These are phyloP conservation scores for Myotis myotis DNA, from an alignment of 2,797 vertebrate genomes.

Conservation along the genomic window DNA sequence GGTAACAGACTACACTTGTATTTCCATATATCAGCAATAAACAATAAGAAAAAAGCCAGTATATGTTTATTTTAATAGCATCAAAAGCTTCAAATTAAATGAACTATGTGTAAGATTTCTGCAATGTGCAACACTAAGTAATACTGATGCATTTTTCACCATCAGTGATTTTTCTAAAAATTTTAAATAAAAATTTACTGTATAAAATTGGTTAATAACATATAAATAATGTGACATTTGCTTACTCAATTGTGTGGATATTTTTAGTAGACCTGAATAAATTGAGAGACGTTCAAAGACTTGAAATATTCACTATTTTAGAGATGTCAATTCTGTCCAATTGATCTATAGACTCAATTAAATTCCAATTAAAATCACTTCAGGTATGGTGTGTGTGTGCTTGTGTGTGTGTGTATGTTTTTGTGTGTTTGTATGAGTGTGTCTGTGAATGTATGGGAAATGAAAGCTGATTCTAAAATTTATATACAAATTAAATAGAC, in stretches of 20 bases:
- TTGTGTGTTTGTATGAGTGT: accelerated
- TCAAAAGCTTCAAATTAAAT: not conserved
- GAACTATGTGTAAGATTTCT: not conserved
- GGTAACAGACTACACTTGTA: not conserved
- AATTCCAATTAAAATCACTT: not conserved
- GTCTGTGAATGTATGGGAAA: not conserved
- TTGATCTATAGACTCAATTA: not conserved
- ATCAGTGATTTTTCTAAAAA: not conserved
- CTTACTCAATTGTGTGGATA: not conserved
- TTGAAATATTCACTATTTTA: not conserved
- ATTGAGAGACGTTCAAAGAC: not conserved
- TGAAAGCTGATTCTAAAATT: not conserved
- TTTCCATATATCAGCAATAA: not conserved
- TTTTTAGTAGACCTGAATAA: not conserved
- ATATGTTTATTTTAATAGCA: not conserved
- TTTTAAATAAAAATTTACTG: not conserved
- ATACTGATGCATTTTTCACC: not conserved
- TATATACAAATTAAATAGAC: not conserved
- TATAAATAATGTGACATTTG: not conserved
- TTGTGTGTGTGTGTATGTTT: not conserved
- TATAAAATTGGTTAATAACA: not conserved
- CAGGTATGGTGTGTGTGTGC: not conserved
- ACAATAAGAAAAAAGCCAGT: not conserved
- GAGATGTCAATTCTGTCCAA: not conserved
- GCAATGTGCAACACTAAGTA: not conserved